phyloP scores from a whole-genome alignment of 2,797 vertebrate genomes.

The Babyrousa celebensis region DNA sequence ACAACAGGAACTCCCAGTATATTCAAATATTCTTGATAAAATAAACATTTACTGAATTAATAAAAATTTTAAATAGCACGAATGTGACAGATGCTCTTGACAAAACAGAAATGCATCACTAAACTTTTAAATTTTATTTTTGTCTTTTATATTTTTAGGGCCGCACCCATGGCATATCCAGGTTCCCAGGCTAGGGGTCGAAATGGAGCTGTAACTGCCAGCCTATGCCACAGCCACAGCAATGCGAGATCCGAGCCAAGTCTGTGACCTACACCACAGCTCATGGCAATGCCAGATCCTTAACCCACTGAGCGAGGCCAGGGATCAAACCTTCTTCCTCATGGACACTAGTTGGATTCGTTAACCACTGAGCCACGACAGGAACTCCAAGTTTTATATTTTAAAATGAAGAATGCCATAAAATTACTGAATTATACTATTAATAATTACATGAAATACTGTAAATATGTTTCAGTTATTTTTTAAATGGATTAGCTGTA shows the following conservation, averaged over 20 bases:
- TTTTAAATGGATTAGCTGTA: background rate
- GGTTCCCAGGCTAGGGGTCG: too few species aligned
- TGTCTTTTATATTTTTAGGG: too few species aligned
- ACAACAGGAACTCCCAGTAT: background rate
- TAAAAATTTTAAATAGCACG: background rate
- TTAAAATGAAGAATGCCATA: conserved; percentile 29
- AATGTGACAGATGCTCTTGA: background rate
- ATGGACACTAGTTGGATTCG: too few species aligned
- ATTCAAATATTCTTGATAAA: conserved; percentile 25
- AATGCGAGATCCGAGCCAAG: too few species aligned
- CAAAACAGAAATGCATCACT: background rate
- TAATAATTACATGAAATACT: conserved; percentile 33
- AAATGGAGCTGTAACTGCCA: too few species aligned
- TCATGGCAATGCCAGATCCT: too few species aligned
- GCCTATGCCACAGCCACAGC: too few species aligned
- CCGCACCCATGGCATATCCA: too few species aligned
- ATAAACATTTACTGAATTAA: conserved; percentile 34
- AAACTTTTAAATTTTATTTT: background rate
- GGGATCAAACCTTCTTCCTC: too few species aligned
- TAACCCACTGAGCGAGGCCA: too few species aligned
- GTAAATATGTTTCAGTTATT: conserved; percentile 16
- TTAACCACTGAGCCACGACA: too few species aligned
- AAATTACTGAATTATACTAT: conserved; percentile 18
- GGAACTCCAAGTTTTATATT: background rate
- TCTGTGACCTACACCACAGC: too few species aligned